Base-by-base conservation (phyloP, 2,888 invertebrate genomes). In the Drosophila lacicola region DNA sequence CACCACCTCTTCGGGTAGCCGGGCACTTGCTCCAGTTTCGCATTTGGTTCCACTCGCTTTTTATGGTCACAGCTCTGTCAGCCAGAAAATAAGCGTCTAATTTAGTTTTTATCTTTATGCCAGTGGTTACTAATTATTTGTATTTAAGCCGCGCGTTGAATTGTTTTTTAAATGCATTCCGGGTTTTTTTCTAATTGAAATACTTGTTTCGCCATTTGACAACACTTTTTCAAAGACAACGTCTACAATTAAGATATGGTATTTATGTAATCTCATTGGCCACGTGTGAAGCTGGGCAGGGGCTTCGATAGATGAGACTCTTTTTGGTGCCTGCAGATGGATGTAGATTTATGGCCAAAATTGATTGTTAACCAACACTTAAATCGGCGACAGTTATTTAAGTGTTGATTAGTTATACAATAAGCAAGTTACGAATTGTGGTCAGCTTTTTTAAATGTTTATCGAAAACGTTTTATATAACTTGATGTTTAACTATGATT, bases 41-140 rank as follows among this genome's bases (percentile, higher is more conserved):
- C 66, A 62, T 53, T 55, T 56, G 51, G 51, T 66, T 79, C 51
- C 62, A 68, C 53, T 70, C 75, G 47, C 46, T 49, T 42, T 56
- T 70, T 74, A 73, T 63, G 74, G 60, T 39, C 61, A 29, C 2
- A 51, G 19, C 46, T 51, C 36, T 44, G 63, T 47, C 17, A 54
- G 67, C 56, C 69, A 70, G 67, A 72, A 86, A 86, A 89, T 89
- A 79, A 87, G 83, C 83, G 76, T 80, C 80, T 85, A 82, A 85
- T 90, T 89, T 88, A 74, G 78, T 70, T 75, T 70, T 86, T 90
- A 90, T 89, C 89, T 86, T 76, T 82, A 74, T 87, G 85, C 80
- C 29, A 87, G 67, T 89, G 71, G 74, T 57, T 54, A 44, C 78
- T 87, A 89, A 87, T 86, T 87, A 87, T 70, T 82, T 84, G 68